Percentiles rank a stretch among this genome's conserved stretches.
Evolutionary conservation across 2,797 vertebrate genomes (phyloP).

Genomic region (Loriculus beryllinus): DNA sequence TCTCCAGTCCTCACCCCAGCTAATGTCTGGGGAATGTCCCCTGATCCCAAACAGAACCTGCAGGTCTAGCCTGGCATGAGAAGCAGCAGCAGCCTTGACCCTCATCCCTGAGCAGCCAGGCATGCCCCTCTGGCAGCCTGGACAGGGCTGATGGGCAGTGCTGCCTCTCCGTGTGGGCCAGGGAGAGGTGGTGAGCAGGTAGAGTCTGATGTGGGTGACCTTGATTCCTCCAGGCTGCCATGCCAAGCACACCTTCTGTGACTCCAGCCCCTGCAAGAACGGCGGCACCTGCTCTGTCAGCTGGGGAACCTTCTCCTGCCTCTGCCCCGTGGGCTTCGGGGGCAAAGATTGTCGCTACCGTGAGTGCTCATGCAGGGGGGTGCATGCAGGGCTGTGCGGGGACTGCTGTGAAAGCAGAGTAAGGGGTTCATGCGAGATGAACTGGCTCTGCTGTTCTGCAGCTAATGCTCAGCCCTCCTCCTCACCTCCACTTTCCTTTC

Average conservation of each 20-base stretch:
- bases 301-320: constrained; percentile 94
- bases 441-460: background rate
- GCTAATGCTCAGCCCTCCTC: background rate
- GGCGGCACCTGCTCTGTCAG: constrained; percentile 89
- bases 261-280: constrained; percentile 93
- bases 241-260: constrained; percentile 90
- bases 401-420: background rate
- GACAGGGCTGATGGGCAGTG: background rate
- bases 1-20: background rate
- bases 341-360: constrained; percentile 94
- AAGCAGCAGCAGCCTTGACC: background rate
- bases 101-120: background rate
- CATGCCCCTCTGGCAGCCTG: background rate
- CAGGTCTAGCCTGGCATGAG: background rate
- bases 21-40: background rate
- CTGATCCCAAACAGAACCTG: background rate
- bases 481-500: constrained; percentile 6
- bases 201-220: background rate
- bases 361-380: constrained; percentile 63
- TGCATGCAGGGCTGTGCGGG: background rate
- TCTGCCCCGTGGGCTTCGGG: constrained; percentile 93
- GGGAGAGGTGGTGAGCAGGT: too few relatives aligned
- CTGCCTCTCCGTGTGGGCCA: background rate
- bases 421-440: background rate
- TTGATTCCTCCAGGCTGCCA: constrained; percentile 85